phyloP scores from a whole-genome alignment of 2,113 vertebrate species.

The Lepus timidus region DNA sequence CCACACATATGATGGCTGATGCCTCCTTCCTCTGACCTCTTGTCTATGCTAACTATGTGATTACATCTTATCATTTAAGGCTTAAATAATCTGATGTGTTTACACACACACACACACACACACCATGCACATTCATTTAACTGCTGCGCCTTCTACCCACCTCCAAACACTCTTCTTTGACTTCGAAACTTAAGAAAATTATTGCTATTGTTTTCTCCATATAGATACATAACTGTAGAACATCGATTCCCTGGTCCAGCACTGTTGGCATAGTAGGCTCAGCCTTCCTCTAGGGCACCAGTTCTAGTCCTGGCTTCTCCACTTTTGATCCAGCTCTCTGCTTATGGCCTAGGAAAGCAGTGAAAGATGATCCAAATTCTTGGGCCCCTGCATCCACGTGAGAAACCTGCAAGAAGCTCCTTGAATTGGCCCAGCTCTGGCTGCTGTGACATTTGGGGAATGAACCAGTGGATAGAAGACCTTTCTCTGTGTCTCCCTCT shows the following conservation, averaged over 20 bases:
- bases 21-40: neutral
- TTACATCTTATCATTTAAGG: neutral
- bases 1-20: accelerated
- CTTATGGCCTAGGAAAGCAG: no score
- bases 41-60: neutral
- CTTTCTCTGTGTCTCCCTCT: no score
- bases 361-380: no score
- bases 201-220: neutral
- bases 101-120: neutral
- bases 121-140: neutral
- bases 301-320: no score
- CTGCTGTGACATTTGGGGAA: no score
- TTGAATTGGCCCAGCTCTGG: no score
- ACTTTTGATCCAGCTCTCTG: no score
- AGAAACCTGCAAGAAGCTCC: no score
- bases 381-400: no score
- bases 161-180: neutral
- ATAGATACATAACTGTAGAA: neutral
- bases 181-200: neutral
- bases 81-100: neutral
- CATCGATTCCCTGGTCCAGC: neutral
- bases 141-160: neutral
- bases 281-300: no score
- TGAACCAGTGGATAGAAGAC: no score
- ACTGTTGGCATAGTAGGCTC: no score